phyloP scores from a whole-genome alignment of 2,888 invertebrate genomes.

The Rhagophthalmus giganteus region DNA sequence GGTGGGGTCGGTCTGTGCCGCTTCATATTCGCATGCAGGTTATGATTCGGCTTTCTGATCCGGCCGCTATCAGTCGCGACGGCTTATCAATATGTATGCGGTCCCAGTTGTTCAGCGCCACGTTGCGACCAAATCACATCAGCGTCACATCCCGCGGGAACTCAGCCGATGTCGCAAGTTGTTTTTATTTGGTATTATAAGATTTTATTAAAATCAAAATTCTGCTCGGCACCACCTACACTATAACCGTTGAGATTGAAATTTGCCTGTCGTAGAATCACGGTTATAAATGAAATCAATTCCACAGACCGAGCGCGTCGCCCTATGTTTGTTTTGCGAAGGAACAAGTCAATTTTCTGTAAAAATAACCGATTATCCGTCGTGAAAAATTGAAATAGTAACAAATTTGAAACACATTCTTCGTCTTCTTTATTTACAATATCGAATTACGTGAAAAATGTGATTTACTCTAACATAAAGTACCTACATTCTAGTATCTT shows the following conservation, averaged over 20 bases:
- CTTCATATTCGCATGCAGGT: constrained; percentile 38
- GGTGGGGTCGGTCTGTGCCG: constrained; percentile 7
- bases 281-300: constrained; percentile 51
- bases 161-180: constrained; percentile 30
- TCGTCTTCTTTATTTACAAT: constrained; percentile 47
- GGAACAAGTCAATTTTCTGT: constrained; percentile 49
- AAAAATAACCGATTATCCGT: constrained; percentile 47
- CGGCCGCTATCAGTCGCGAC: constrained; percentile 37
- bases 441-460: constrained; percentile 25
- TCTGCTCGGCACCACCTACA: constrained; percentile 24
- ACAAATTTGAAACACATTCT: constrained; percentile 48
- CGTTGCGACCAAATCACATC: constrained; percentile 37
- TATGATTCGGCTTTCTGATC: constrained; percentile 37
- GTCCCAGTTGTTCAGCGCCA: constrained; percentile 32
- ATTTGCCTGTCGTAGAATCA: constrained; percentile 43
- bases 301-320: constrained; percentile 40
- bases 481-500: too few species aligned
- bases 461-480: constrained; percentile 21
- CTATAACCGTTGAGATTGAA: constrained; percentile 40
- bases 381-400: constrained; percentile 48
- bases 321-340: constrained; percentile 43
- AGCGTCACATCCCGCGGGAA: constrained; percentile 34
- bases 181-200: constrained; percentile 37
- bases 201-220: constrained; percentile 40
- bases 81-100: constrained; percentile 45